Conservation (phyloP, 2,797 vertebrate genomes). For the Acropternis orthonyx region DNA sequence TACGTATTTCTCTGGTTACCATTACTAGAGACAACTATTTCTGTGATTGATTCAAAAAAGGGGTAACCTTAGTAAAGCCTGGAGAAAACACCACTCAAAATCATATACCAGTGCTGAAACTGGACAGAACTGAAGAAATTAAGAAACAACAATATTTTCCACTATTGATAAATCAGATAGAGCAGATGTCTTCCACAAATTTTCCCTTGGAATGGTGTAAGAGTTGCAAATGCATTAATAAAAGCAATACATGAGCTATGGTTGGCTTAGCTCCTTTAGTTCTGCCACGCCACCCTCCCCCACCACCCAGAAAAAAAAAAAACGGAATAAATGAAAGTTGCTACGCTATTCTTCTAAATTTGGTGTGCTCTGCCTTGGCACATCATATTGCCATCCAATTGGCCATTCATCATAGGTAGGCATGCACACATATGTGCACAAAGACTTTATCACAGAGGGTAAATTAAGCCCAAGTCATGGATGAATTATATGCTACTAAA, state of each 20-base stretch:
- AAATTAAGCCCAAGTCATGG: neutral
- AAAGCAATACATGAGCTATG: neutral
- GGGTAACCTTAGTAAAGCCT: neutral
- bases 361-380: neutral
- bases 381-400: neutral
- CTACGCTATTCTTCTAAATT: neutral
- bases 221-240: neutral
- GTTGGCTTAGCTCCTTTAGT: neutral
- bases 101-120: neutral
- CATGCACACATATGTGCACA: neutral
- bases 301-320: neutral
- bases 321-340: neutral
- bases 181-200: neutral
- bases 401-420: neutral
- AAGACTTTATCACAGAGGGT: neutral
- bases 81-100: neutral
- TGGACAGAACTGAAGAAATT: neutral
- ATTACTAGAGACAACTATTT: neutral
- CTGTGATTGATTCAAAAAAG: neutral
- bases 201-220: neutral
- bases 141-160: neutral
- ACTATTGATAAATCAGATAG: neutral
- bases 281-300: neutral
- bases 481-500: neutral
- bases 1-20: neutral